Conservation (phyloP, 2,888 invertebrate genomes). For the Nipponacmea schrenckii region DNA sequence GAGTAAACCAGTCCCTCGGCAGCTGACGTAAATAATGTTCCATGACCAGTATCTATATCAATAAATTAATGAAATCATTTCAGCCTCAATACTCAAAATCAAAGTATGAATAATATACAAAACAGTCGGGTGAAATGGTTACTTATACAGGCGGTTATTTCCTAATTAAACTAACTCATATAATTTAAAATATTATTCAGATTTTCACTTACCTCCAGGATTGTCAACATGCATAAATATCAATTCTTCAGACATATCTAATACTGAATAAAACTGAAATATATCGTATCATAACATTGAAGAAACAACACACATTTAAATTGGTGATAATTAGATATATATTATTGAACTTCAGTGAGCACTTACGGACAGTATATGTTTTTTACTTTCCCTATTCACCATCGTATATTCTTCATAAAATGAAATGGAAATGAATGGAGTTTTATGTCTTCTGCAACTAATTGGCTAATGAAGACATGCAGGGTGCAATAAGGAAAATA, state of each 20-base stretch:
- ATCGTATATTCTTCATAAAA: no score
- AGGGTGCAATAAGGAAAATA: no score
- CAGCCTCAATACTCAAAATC: not conserved
- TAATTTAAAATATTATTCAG: no score
- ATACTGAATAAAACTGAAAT: slow-evolving; percentile 64
- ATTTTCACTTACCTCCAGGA: slow-evolving; percentile 52
- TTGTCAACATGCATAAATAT: slow-evolving; percentile 67
- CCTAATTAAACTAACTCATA: no score
- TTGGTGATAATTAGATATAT: no score
- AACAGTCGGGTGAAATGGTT: not conserved
- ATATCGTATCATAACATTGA: slow-evolving; percentile 16
- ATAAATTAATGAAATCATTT: not conserved
- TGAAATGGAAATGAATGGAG: no score
- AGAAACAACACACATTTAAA: not conserved
- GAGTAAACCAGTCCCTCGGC: slow-evolving; percentile 61
- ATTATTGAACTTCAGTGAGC: no score
- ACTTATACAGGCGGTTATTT: no score
- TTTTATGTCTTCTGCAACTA: no score
- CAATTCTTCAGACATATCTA: slow-evolving; percentile 63
- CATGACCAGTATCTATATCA: slow-evolving; percentile 63
- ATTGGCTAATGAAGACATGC: no score
- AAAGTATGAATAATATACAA: not conserved
- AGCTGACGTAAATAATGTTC: slow-evolving; percentile 64
- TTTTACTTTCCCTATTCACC: no score
- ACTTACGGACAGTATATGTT: no score